phyloP scores from a whole-genome alignment of 2,797 vertebrate genomes.

The Rhynchotus rufescens region DNA sequence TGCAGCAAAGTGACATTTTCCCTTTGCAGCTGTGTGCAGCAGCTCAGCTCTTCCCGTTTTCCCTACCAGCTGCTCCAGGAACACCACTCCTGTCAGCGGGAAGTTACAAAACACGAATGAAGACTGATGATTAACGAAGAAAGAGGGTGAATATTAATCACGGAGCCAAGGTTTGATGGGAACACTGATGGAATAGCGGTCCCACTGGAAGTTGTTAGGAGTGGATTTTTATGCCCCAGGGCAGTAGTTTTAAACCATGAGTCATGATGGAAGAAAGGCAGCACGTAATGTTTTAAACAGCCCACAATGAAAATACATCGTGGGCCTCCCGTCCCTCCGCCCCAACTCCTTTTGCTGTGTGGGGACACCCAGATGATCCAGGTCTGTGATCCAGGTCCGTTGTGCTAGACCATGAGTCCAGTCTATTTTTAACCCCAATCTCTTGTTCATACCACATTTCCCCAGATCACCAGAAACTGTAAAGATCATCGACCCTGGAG shows the following conservation, averaged over 20 bases:
- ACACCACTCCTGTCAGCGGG: conserved; percentile 47
- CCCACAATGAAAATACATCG: not conserved
- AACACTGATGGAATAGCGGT: conserved; percentile 71
- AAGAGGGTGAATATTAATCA: conserved; percentile 78
- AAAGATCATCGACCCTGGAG: not conserved
- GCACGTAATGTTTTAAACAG: conserved; percentile 47
- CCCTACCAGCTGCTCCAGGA: conserved; percentile 54
- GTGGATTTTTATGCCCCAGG: conserved; percentile 67
- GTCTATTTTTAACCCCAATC: not conserved
- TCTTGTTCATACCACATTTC: not conserved
- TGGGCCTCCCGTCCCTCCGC: not conserved
- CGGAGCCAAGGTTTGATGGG: conserved; percentile 68
- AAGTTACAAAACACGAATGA: conserved; percentile 54
- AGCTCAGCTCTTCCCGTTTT: conserved; percentile 38
- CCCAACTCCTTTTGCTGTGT: not conserved
- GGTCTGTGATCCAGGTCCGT: not conserved
- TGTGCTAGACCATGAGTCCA: not conserved
- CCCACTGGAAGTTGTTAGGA: conserved; percentile 78
- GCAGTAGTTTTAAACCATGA: conserved; percentile 60
- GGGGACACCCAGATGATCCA: not conserved
- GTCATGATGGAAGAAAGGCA: conserved; percentile 54
- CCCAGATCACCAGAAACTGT: not conserved
- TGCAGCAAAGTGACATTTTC: conserved; percentile 41
- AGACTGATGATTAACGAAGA: conserved; percentile 77
- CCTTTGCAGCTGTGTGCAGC: conserved; percentile 54